phyloP scores from a whole-genome alignment of 2,113 vertebrate species.

The Gyps fulvus region DNA sequence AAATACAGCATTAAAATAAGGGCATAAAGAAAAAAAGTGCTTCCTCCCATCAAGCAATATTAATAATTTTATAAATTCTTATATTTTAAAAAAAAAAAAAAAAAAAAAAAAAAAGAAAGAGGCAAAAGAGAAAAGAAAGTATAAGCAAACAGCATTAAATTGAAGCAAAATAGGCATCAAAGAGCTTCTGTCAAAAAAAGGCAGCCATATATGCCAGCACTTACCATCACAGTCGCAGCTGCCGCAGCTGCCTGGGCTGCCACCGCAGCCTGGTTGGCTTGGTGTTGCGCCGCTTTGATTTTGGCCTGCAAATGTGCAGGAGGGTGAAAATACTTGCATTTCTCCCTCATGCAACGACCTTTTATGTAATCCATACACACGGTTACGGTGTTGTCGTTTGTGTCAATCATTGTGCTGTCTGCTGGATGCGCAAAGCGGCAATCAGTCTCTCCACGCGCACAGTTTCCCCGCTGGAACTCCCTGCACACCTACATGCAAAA shows the following conservation, averaged over 20 bases:
- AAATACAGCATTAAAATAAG: slow-evolving; percentile 62
- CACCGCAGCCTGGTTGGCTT: slow-evolving; percentile 89
- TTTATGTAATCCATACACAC: slow-evolving; percentile 99
- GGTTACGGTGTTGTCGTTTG: slow-evolving; percentile 94
- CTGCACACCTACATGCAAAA: slow-evolving; percentile 85
- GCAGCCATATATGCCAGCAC: slow-evolving; percentile 69
- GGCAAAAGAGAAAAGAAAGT: slow-evolving; percentile 32
- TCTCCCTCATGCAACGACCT: slow-evolving; percentile 98
- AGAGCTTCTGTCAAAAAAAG: slow-evolving; percentile 37
- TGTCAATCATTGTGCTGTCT: slow-evolving; percentile 96
- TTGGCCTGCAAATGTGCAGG: slow-evolving; percentile 98
- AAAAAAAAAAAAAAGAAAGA: neutral
- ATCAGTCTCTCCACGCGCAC: slow-evolving; percentile 93
- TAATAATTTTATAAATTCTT: slow-evolving; percentile 28
- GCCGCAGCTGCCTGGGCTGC: slow-evolving; percentile 89
- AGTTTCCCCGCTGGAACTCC: slow-evolving; percentile 95
- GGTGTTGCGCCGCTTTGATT: slow-evolving; percentile 96
- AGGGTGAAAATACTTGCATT: slow-evolving; percentile 99
- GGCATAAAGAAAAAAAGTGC: slow-evolving; percentile 45
- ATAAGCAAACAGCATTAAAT: slow-evolving; percentile 37
- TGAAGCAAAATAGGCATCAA: slow-evolving; percentile 33
- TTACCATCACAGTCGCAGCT: slow-evolving; percentile 92
- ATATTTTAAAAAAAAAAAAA: neutral
- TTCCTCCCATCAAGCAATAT: slow-evolving; percentile 65
- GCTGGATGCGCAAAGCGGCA: slow-evolving; percentile 95